Percentiles rank a stretch among this genome's conserved stretches.
phyloP scores from a whole-genome alignment of 2,113 vertebrate genomes.

The Crypturellus undulatus region DNA sequence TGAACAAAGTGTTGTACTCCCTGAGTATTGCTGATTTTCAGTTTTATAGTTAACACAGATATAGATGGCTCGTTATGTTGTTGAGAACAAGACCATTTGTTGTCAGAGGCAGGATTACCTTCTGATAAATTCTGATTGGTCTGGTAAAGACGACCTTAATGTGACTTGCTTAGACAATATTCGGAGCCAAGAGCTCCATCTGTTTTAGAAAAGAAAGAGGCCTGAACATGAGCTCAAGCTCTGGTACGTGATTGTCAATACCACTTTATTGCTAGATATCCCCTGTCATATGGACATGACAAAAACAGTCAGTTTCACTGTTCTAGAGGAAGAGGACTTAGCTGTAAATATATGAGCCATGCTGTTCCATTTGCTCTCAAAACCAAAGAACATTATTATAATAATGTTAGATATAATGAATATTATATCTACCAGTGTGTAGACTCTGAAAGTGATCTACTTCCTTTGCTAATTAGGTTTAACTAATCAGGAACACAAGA shows the following conservation, averaged over 20 bases:
- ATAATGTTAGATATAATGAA: too few species aligned
- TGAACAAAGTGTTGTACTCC: not conserved
- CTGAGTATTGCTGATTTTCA: not conserved
- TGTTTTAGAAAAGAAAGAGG: not conserved
- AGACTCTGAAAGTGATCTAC: not conserved
- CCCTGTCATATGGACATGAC: not conserved
- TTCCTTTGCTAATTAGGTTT: not conserved
- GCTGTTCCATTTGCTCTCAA: not conserved
- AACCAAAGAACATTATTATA: too few species aligned
- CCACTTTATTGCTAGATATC: not conserved
- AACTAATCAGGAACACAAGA: not conserved
- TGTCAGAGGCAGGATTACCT: not conserved
- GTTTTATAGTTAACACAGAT: not conserved
- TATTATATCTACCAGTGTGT: not conserved
- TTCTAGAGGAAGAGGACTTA: not conserved
- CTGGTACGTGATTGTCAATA: not conserved
- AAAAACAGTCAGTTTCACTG: not conserved
- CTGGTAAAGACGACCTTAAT: not conserved
- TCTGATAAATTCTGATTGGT: not conserved
- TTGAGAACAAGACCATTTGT: not conserved
- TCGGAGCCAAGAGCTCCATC: not conserved
- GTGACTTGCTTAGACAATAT: not conserved
- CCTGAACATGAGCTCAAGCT: not conserved
- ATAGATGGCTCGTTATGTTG: not conserved
- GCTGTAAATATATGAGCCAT: not conserved